Evolutionary conservation across 2,797 vertebrate species (phyloP), one percentile per base, ranked within the genome.

Genomic region (Coccyzus lansbergi): DNA sequence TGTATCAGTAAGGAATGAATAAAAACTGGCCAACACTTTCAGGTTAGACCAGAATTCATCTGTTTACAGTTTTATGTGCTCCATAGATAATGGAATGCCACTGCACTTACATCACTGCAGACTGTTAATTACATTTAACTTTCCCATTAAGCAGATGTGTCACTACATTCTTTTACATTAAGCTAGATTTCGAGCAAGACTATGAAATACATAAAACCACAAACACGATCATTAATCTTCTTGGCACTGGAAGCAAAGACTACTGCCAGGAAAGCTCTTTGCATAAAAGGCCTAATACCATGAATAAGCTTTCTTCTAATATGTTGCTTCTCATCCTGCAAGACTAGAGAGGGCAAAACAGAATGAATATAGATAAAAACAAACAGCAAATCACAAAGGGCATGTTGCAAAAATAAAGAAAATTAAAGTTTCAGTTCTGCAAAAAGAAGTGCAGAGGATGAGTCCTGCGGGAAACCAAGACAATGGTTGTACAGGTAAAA

Each of bases 171-270:
- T 78, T 70, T 77, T 71, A 62, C 34, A 86, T 76, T 87, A 82
- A 72, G 65, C 56, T 44, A 71, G 31, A 58, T 68, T 64, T 95
- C 88, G 83, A 88, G 86, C 77, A 90, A 91, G 91, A 94, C 62
- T 86, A 52, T 85, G 52, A 88, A 91, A 64, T 86, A 68, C 65
- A 76, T 71, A 90, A 90, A 77, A 68, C 22, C 52, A 85, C 56
- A 84, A 95, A 85, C 67, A 80, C 51, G 46, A 36, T 76, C 25
- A 83, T 96, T 92, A 93, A 96, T 95, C 72, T 94, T 96, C 85
- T 48, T 75, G 79, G 86, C 83, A 80, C 51, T 82, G 60, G 59
- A 87, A 92, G 85, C 46, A 76, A 63, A 25, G 74, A 64, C 28
- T 55, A 29, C 26, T 78, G 86, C 44, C 77, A 85, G 62, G 18